Conservation (phyloP, 2,113 vertebrate genomes). For the Vulpes lagopus region DNA sequence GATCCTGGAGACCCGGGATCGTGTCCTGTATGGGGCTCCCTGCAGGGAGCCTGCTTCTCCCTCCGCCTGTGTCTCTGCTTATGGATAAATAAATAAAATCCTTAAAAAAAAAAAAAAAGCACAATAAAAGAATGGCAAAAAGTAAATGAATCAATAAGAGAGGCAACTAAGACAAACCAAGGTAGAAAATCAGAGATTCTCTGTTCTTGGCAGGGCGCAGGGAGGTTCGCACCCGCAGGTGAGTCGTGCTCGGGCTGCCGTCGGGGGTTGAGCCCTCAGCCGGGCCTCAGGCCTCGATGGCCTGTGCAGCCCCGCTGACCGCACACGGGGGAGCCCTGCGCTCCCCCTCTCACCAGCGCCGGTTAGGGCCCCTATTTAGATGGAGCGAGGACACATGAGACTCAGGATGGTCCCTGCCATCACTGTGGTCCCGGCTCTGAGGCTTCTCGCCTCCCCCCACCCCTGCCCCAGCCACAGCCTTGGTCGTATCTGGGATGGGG, state of each 20-base stretch:
- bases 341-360: not conserved
- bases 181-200: not conserved
- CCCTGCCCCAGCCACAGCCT: not conserved
- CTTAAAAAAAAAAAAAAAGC: not conserved
- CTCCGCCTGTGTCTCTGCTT: too few relatives aligned
- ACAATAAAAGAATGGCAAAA: not conserved
- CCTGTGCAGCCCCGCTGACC: too few relatives aligned
- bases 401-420: not conserved
- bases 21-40: too few relatives aligned
- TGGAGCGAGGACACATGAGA: not conserved
- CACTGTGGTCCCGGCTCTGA: too few relatives aligned
- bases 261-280: too few relatives aligned
- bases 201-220: not conserved
- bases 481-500: not conserved
- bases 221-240: not conserved
- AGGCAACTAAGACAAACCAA: not conserved
- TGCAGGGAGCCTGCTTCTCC: too few relatives aligned
- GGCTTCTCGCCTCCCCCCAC: not conserved
- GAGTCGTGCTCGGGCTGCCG: rapidly evolving
- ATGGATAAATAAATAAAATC: too few relatives aligned
- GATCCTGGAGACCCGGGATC: too few relatives aligned
- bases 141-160: not conserved
- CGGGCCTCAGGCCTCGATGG: too few relatives aligned
- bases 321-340: not conserved
- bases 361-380: not conserved